Percentiles rank a stretch among this genome's conserved stretches.
These are phyloP conservation scores for Cremastinae sp. DNA, from an alignment of 2,888 invertebrate species.

Conservation along the genomic window DNA sequence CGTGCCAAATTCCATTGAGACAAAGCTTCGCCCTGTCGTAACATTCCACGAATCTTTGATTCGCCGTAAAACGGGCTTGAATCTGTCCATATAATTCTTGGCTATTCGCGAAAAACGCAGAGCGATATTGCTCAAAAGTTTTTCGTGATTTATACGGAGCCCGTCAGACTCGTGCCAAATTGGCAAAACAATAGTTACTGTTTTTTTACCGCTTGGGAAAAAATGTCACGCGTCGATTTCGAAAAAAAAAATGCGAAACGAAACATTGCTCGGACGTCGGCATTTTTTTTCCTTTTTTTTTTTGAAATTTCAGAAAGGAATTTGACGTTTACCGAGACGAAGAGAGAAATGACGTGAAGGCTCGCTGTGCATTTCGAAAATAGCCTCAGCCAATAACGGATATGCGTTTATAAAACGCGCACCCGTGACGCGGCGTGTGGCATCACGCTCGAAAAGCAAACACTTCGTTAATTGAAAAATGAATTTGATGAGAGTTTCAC, in stretches of 20 bases:
- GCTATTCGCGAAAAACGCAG: background rate
- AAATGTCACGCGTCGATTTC: background rate
- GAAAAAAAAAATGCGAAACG: background rate
- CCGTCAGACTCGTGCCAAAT: too few relatives aligned
- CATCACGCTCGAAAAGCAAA: slow-evolving; percentile 24
- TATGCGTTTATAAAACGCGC: slow-evolving; percentile 11
- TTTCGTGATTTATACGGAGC: too few relatives aligned
- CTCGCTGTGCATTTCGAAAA: slow-evolving; percentile 29
- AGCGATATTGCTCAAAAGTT: background rate
- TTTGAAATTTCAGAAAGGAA: background rate
- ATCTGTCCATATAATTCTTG: slow-evolving; percentile 2
- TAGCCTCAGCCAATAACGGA: slow-evolving; percentile 32
- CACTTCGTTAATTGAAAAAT: slow-evolving; percentile 27
- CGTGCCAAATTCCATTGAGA: slow-evolving; percentile 32
- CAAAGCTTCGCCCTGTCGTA: background rate
- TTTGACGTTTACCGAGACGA: background rate
- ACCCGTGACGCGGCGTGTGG: slow-evolving; percentile 23
- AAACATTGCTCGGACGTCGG: too few relatives aligned
- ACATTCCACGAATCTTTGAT: slow-evolving; percentile 39
- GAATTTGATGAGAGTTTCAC: slow-evolving; percentile 18
- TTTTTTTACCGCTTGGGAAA: too few relatives aligned
- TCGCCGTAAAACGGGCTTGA: slow-evolving; percentile 36
- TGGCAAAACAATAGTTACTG: too few relatives aligned
- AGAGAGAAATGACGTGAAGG: slow-evolving; percentile 2
- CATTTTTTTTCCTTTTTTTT: too few relatives aligned